Evolutionary conservation across 2,113 vertebrate species (phyloP).

Genomic region (Corythaeola cristata): DNA sequence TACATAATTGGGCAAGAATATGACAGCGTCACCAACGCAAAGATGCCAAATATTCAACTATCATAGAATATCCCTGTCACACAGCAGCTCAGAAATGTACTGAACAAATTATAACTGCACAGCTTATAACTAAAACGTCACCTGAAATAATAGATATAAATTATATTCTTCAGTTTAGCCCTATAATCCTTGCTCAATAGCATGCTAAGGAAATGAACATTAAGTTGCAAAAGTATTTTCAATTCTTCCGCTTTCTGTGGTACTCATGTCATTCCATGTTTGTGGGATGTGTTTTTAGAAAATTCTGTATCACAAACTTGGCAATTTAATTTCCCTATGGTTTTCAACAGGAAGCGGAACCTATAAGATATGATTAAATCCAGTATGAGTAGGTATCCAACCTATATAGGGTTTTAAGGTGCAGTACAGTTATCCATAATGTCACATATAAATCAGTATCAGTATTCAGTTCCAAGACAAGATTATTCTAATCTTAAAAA

Average conservation of each 20-base stretch:
- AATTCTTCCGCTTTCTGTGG: background rate
- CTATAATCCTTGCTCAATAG: background rate
- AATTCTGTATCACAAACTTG: background rate
- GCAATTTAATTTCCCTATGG: background rate
- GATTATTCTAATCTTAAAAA: background rate
- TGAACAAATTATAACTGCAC: background rate
- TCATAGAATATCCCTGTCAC: background rate
- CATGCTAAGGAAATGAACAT: background rate
- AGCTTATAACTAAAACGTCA: background rate
- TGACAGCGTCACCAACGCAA: background rate
- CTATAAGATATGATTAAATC: background rate
- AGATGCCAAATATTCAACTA: background rate
- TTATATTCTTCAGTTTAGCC: background rate
- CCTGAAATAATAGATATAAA: background rate
- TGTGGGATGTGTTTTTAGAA: background rate
- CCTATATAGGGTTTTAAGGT: background rate
- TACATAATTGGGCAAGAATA: background rate
- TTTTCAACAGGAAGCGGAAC: background rate
- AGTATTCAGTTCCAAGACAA: background rate
- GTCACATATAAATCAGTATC: background rate
- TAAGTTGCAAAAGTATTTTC: background rate
- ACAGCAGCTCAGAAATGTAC: background rate
- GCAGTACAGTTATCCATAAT: background rate
- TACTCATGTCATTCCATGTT: background rate
- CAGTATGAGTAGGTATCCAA: background rate